Base-by-base conservation (phyloP, 2,797 vertebrate species). In the Chaetodon trifasciatus region DNA sequence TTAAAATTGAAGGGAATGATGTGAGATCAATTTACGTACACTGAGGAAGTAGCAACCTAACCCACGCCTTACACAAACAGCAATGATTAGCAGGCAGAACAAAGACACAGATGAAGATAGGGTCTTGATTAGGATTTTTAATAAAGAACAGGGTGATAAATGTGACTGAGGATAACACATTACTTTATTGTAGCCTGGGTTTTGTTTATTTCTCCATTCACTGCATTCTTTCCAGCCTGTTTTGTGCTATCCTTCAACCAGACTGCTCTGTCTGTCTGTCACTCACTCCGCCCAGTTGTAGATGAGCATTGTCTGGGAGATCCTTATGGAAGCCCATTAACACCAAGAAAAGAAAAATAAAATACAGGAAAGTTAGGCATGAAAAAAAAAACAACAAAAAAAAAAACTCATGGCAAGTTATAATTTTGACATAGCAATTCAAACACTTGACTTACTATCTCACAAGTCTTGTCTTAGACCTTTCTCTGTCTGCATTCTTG, bases 201-300 rank as follows among this genome's bases (percentile, higher is more conserved):
- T 80, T 71, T 71, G 68, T 72, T 79, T 65, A 64, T 71, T 75
- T 49, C n/a, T 42, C 28, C 55, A 56, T 70, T 46, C 64, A 21
- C 55, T 74, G 52, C 65, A 80, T 88, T 90, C 72, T 88, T 83
- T 87, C 58, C 86, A 78, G 71, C 23, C 68, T 83, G 73, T 84
- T 81, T 50, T 55, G 23, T 72, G 78, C 49, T 77, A 17, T 37
- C 19, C 46, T 80, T 83, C 78, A 86, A 88, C 86, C 84, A 75
- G 91, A 92, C 85, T 40, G 64, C 73, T 63, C 37, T 49, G 78
- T 83, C 86, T 77, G 85, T 88, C 79, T 71, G 90, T 81, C 92
- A 94, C 49, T 82, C 49, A 56, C 55, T 2, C 67, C 44, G 35
- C 79, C 89, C 86, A 63, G 80, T 88, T 83, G 90, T 47, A 89